phyloP scores from a whole-genome alignment of 2,113 vertebrate species.

The Pogonocichla stellata region DNA sequence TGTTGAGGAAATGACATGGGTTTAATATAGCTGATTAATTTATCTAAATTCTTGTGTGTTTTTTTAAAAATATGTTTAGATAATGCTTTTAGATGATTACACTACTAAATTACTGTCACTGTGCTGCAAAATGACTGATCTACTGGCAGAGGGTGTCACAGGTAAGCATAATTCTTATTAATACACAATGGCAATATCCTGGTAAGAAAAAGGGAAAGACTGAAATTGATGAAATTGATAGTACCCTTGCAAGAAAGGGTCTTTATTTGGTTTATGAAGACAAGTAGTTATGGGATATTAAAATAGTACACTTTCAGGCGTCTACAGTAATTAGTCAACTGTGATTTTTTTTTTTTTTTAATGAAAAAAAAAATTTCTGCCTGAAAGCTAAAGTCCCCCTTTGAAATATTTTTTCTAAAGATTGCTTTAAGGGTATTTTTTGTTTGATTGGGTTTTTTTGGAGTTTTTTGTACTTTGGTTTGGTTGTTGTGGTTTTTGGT shows the following conservation, averaged over 20 bases:
- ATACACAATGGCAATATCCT: not conserved
- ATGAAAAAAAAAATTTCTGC: not conserved
- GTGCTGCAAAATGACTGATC: slow-evolving; percentile 95
- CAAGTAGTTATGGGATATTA: not conserved
- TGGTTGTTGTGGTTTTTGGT: not conserved
- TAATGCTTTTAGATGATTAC: slow-evolving; percentile 92
- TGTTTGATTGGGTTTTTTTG: not conserved
- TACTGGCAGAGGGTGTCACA: slow-evolving; percentile 88
- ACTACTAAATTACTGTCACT: slow-evolving; percentile 91
- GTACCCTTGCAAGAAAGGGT: not conserved
- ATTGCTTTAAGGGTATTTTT: not conserved
- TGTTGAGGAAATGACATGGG: not conserved
- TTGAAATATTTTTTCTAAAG: not conserved
- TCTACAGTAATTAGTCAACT: not conserved
- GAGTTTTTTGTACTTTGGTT: not conserved
- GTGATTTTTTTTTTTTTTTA: not conserved
- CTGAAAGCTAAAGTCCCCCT: not conserved
- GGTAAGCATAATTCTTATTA: slow-evolving; percentile 54
- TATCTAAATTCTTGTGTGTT: slow-evolving; percentile 4
- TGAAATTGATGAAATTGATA: not conserved
- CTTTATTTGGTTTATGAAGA: not conserved
- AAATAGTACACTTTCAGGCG: not conserved
- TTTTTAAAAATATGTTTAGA: slow-evolving; percentile 64
- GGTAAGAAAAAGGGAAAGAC: not conserved
- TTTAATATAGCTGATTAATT: not conserved